Evolutionary conservation across 2,113 vertebrate species (phyloP).

Genomic region (Cisticola juncidis): DNA sequence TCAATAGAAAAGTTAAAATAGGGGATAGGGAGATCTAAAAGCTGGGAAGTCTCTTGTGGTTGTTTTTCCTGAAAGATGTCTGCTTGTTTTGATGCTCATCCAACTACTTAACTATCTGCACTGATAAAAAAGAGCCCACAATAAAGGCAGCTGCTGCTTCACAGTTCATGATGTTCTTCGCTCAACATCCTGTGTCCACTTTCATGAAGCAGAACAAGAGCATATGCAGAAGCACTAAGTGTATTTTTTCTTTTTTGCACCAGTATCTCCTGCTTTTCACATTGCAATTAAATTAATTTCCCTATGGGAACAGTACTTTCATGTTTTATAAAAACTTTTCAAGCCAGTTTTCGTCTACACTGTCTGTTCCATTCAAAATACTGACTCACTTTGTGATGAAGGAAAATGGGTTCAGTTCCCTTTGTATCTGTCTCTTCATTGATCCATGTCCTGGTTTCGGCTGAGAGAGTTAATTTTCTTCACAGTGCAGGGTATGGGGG

Average conservation of each 20-base stretch:
- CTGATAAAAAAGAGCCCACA: neutral
- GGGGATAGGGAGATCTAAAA: neutral
- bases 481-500: neutral
- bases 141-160: slow-evolving; percentile 30
- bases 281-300: neutral
- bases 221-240: neutral
- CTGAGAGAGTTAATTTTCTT: neutral
- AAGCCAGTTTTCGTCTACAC: neutral
- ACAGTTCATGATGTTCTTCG: neutral
- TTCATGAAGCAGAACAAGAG: neutral
- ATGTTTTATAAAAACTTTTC: neutral
- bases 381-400: neutral
- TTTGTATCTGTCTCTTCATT: neutral
- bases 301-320: neutral
- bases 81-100: slow-evolving; percentile 35
- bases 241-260: neutral
- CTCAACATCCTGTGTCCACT: neutral
- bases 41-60: neutral
- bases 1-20: neutral
- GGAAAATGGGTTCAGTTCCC: neutral
- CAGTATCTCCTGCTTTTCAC: neutral
- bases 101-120: slow-evolving; percentile 51
- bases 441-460: neutral
- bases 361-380: neutral
- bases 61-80: slow-evolving; percentile 35